Conservation (phyloP, 1,140 invertebrate genomes). For the Aphelinus certus region DNA sequence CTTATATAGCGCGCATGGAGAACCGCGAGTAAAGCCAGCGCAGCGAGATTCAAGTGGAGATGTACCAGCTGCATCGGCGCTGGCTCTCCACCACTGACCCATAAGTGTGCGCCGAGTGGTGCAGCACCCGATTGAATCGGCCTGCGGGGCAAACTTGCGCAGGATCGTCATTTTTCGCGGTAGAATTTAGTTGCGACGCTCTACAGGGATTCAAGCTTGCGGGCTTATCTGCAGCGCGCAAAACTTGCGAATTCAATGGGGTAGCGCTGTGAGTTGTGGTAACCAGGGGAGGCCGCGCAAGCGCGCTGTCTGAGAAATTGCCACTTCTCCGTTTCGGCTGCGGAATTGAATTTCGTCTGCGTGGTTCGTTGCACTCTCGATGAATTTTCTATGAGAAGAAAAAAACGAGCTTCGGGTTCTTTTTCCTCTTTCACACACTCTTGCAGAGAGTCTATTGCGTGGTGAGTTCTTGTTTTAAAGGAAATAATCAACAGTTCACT, state of each 20-base stretch:
- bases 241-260: not conserved
- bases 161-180: not conserved
- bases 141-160: not conserved
- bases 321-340: too few species aligned
- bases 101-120: not conserved
- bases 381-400: too few species aligned
- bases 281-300: too few species aligned
- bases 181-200: not conserved
- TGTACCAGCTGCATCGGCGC: not conserved
- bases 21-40: constrained; percentile 8
- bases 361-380: too few species aligned
- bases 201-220: not conserved
- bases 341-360: too few species aligned
- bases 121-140: not conserved
- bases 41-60: not conserved
- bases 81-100: constrained; percentile 1
- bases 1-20: constrained; percentile 40
- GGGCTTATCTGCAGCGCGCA: not conserved
- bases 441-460: too few species aligned
- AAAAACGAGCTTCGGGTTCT: too few species aligned
- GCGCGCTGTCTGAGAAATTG: too few species aligned
- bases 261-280: too few species aligned
- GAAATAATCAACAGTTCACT: too few species aligned
- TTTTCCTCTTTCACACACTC: too few species aligned
- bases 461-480: too few species aligned